These are phyloP conservation scores for Galago senegalensis DNA, from an alignment of 2,797 vertebrate species.

Conservation along the genomic window DNA sequence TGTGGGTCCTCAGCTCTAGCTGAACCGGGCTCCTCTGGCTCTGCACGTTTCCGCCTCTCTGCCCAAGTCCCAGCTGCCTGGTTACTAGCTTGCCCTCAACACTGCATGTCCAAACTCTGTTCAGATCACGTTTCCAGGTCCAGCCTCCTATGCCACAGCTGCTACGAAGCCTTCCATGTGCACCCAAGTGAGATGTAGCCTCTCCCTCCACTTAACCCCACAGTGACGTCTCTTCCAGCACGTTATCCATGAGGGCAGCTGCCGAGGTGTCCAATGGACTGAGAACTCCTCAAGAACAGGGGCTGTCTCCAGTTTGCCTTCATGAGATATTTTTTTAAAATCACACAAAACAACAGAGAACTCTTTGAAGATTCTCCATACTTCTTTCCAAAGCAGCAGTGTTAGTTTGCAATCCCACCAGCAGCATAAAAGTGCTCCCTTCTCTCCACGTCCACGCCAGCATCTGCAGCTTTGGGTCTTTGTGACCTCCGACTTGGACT, in stretches of 20 bases:
- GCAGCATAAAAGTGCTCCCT: no score
- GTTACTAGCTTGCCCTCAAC: neutral
- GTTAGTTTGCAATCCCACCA: no score
- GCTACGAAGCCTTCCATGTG: neutral
- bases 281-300: neutral
- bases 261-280: neutral
- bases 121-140: neutral
- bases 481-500: no score
- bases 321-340: neutral
- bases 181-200: neutral
- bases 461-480: no score
- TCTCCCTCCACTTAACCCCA: neutral
- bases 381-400: no score
- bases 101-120: neutral
- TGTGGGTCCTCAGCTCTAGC: neutral
- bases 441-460: no score
- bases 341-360: neutral
- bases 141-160: neutral
- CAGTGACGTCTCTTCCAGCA: neutral
- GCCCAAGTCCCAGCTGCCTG: neutral
- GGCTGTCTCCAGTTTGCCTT: neutral
- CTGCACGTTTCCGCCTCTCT: neutral
- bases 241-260: fast-evolving
- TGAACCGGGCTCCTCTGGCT: neutral
- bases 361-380: no score